Evolutionary conservation across 2,888 invertebrate genomes (phyloP).

Genomic region (Melinaea marsaeus): DNA sequence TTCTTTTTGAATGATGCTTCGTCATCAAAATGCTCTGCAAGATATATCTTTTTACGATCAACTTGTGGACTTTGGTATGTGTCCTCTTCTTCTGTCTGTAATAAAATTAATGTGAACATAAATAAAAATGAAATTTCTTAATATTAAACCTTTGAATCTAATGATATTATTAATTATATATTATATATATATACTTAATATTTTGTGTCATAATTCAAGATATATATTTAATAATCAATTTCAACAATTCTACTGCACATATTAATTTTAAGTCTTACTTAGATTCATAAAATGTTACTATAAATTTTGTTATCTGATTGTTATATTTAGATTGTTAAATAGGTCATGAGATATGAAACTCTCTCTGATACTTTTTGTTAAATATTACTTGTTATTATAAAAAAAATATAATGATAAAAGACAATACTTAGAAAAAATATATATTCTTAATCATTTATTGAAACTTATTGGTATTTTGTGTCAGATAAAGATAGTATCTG

Average conservation of each 20-base stretch:
- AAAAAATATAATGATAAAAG: background rate
- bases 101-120: background rate
- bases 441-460: no score
- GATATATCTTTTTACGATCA: constrained; percentile 80
- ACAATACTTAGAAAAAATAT: background rate
- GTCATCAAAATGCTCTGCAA: constrained; percentile 94
- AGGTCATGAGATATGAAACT: constrained; percentile 7
- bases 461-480: no score
- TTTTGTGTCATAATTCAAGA: no score
- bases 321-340: constrained; percentile 29
- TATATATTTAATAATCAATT: background rate
- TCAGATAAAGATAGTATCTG: no score
- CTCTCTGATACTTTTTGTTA: background rate
- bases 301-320: constrained; percentile 31
- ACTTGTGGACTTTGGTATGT: constrained; percentile 85
- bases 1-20: constrained; percentile 82
- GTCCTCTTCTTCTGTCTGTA: constrained; percentile 54
- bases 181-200: background rate
- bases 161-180: no score
- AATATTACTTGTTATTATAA: background rate
- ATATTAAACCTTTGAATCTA: no score
- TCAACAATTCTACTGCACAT: background rate
- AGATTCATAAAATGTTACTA: background rate
- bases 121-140: no score
- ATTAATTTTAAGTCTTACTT: background rate